Evolutionary conservation across 2,113 vertebrate species (phyloP).

Genomic region (Cranoglanis bouderius): DNA sequence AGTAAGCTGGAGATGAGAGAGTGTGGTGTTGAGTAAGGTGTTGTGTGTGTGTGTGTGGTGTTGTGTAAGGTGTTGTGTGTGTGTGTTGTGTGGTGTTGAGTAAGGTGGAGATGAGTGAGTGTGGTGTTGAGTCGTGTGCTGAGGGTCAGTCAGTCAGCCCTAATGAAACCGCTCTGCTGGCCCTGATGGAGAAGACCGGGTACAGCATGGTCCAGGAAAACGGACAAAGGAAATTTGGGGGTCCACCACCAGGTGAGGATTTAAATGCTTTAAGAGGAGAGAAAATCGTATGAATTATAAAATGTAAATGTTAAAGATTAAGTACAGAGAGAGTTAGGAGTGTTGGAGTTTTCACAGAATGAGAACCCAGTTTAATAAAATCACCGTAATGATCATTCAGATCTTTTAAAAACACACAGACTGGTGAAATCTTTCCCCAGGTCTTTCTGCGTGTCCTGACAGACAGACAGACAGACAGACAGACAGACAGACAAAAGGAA

Average conservation of each 20-base stretch:
- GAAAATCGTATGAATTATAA: background rate
- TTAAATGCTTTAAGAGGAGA: background rate
- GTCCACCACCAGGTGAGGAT: conserved; percentile 87
- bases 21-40: no score
- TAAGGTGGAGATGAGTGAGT: conserved; percentile 67
- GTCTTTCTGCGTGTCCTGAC: background rate
- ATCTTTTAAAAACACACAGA: background rate
- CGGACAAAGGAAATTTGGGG: conserved; percentile 94
- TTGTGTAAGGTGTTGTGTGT: conserved; percentile 30
- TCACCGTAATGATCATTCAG: no score
- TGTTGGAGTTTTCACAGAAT: background rate
- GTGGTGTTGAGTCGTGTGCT: conserved; percentile 53
- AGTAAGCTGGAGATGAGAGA: conserved; percentile 17
- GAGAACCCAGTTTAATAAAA: no score
- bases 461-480: no score
- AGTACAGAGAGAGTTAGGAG: background rate
- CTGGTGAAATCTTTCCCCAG: background rate
- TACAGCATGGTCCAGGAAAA: conserved; percentile 94
- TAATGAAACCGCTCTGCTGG: conserved; percentile 82
- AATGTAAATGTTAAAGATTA: background rate
- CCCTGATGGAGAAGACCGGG: conserved; percentile 86
- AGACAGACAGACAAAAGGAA: background rate
- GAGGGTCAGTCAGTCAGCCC: conserved; percentile 67
- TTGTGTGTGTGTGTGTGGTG: background rate
- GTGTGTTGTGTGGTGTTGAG: background rate